Conservation (phyloP, 2,888 invertebrate species). For the Trileptium ribeirensis region DNA sequence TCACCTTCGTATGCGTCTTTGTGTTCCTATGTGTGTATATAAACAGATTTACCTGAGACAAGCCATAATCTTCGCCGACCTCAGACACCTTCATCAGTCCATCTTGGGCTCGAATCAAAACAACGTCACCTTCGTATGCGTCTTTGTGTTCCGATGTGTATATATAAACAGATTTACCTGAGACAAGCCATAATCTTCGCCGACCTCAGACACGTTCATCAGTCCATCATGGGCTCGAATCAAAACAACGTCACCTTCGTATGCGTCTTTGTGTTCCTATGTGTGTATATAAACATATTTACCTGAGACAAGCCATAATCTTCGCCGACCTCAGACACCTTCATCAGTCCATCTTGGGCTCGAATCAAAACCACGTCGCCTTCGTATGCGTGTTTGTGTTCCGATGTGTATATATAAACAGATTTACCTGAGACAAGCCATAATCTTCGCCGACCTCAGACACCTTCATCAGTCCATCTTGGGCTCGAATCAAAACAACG, state of each 20-base stretch:
- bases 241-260: conserved; percentile 66
- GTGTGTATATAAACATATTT: conserved; percentile 33
- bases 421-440: too few relatives aligned
- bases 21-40: neutral
- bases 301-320: conserved; percentile 84
- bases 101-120: conserved; percentile 76
- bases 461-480: too few relatives aligned
- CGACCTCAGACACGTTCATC: conserved; percentile 64
- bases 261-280: conserved; percentile 44
- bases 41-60: conserved; percentile 63
- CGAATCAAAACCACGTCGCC: conserved; percentile 69
- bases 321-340: conserved; percentile 65
- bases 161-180: conserved; percentile 58
- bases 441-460: too few relatives aligned
- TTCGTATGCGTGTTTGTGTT: conserved; percentile 56
- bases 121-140: conserved; percentile 63
- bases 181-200: conserved; percentile 79
- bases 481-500: too few relatives aligned
- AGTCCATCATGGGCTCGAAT: conserved; percentile 75
- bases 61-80: conserved; percentile 78
- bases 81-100: conserved; percentile 64
- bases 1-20: conserved; percentile 58
- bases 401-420: neutral
- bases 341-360: conserved; percentile 69
- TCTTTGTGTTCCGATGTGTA: neutral